Base-by-base conservation (phyloP, 2,113 vertebrate genomes). In the Greenwoodochromis staneri region DNA sequence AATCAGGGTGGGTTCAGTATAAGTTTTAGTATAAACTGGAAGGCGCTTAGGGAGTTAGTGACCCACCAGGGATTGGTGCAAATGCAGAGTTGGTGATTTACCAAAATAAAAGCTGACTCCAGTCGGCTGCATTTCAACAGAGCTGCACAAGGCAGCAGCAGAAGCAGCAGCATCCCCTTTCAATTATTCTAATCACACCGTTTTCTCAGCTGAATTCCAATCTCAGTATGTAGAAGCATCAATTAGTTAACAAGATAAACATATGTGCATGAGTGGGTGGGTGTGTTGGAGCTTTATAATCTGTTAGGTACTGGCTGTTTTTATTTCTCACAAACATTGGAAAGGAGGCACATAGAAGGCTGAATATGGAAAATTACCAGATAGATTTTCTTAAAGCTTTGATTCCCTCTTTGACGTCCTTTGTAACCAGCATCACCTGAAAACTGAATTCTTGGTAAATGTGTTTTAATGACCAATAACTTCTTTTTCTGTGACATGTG, bases 41-140 rank as follows among this genome's bases (percentile, higher is more conserved):
- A 71, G 59, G 78, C 21, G 63, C 38, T 38, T 3, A 2, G 89
- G 86, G 91, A 87, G 82, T 31, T 36, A 34, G 85, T 40, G 78
- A 87, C 81, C 24, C 91, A 89, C 90, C 34, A 47, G 92, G 85
- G 88, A 91, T 81, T 80, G 49, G 80, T 80, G 47, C 86, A 82
- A 89, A 63, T 84, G 81, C 83, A 89, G 83, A 91, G 66, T 53
- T 80, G 89, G 83, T 87, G 87, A 91, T 85, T 90, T 82, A 84
- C 63, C 57, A 76, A 87, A 93, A 87, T 85, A 92, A 89, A 89
- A 88, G 91, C 91, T 93, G 91, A 93, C 91, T 91, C 83, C 83
- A 91, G 84, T 61, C 45, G 21, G 80, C 57, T 89, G 57, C 83
- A 71, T 89, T 83, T 69, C 17, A 88, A 38, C 69, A 40, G 45